phyloP scores from a whole-genome alignment of 2,888 invertebrate genomes.

The Thymelicus acteon region DNA sequence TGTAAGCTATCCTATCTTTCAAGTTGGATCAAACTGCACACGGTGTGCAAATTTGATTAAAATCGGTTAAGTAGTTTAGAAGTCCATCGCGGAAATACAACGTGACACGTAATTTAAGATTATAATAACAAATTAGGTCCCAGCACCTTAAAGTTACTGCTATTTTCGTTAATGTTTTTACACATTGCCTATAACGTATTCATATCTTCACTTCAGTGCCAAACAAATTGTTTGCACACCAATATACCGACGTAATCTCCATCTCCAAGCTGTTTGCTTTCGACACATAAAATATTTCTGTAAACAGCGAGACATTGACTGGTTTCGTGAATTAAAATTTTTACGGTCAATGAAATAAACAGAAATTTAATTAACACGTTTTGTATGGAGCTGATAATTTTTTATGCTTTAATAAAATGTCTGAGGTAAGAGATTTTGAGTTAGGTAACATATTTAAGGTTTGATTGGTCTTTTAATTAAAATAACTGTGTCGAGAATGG shows the following conservation, averaged over 20 bases:
- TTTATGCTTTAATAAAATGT: background rate
- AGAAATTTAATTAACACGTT: conserved; percentile 25
- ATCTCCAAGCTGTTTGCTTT: conserved; percentile 12
- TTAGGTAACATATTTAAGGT: background rate
- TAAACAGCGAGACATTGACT: background rate
- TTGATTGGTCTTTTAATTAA: background rate
- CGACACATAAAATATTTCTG: conserved; percentile 15
- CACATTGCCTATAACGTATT: too few species aligned
- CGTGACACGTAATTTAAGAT: too few species aligned
- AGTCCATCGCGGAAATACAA: too few species aligned
- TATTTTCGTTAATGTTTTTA: too few species aligned
- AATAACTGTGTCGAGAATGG: background rate
- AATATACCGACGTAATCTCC: background rate
- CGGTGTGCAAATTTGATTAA: too few species aligned
- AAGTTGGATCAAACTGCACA: too few species aligned
- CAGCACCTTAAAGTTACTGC: too few species aligned
- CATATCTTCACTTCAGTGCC: background rate
- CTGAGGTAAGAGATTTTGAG: background rate
- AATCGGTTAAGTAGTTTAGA: too few species aligned
- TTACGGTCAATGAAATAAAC: conserved; percentile 20
- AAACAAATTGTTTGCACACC: conserved; percentile 5
- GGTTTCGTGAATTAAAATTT: conserved; percentile 25
- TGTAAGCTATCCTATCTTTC: too few species aligned
- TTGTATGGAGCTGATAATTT: conserved; percentile 12
- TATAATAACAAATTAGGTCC: too few species aligned